Percentiles rank a stretch among this genome's conserved stretches.
These are phyloP conservation scores for Salminus brasiliensis DNA, from an alignment of 2,113 vertebrate genomes.

Conservation along the genomic window DNA sequence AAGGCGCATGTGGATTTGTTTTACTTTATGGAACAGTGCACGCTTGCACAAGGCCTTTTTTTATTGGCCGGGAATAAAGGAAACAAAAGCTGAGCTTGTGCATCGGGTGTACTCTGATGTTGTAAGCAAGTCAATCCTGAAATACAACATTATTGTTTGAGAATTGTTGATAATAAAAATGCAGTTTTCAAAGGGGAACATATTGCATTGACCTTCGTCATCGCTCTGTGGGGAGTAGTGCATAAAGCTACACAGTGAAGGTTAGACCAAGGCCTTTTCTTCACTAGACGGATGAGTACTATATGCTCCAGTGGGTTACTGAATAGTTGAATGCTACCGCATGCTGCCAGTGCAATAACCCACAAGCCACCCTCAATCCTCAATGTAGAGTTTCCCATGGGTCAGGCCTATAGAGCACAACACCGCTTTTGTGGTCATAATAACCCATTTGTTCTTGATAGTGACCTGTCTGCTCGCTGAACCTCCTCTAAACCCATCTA, in stretches of 20 bases:
- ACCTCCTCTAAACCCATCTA: not conserved
- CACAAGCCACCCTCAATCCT: not conserved
- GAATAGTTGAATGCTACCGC: not conserved
- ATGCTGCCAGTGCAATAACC: not conserved
- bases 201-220: not conserved
- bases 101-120: not conserved
- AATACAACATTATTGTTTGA: not conserved
- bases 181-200: not conserved
- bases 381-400: slow-evolving; percentile 1
- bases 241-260: not conserved
- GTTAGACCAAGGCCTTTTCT: not conserved
- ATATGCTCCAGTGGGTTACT: not conserved
- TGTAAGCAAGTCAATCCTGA: not conserved
- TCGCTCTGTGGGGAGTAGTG: not conserved
- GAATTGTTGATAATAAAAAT: not conserved
- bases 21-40: not conserved
- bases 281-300: not conserved
- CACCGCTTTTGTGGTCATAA: slow-evolving; percentile 6
- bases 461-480: not conserved
- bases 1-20: not conserved
- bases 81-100: not conserved
- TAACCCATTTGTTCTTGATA: not conserved
- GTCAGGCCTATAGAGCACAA: not conserved
- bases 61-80: not conserved
- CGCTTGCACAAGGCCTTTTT: not conserved